phyloP scores from a whole-genome alignment of 2,888 invertebrate genomes.

The Clitarchus hookeri region DNA sequence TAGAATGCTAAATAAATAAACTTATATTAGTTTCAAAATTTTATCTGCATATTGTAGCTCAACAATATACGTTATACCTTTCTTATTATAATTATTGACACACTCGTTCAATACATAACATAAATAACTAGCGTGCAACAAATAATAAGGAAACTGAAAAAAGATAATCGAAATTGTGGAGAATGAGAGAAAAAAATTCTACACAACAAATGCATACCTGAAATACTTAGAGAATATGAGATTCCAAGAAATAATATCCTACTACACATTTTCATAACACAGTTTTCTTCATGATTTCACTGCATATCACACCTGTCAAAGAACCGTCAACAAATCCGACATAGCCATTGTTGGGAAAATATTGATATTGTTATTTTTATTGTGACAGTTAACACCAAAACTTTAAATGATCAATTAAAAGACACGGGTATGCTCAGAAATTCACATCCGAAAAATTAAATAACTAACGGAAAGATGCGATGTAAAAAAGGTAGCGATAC shows the following conservation, averaged over 20 bases:
- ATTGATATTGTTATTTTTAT: background rate
- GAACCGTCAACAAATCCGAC: background rate
- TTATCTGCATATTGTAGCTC: no score
- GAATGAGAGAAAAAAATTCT: no score
- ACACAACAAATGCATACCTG: conserved; percentile 33
- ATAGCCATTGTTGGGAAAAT: background rate
- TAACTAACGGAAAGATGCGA: no score
- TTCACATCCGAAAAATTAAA: background rate
- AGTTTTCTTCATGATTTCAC: conserved; percentile 29
- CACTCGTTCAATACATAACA: no score
- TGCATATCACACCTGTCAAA: conserved; percentile 29
- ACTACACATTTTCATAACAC: conserved; percentile 35
- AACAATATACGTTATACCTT: no score
- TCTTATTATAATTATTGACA: no score
- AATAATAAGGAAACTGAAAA: no score
- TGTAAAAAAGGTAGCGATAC: no score
- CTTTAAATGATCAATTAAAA: conserved; percentile 35
- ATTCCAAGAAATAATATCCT: conserved; percentile 35
- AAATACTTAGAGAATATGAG: conserved; percentile 37
- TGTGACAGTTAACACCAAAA: conserved; percentile 21
- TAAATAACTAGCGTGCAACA: no score
- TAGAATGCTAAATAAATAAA: no score
- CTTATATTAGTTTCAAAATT: no score
- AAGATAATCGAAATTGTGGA: no score
- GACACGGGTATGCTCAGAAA: conserved; percentile 31